Percentiles rank a stretch among this genome's conserved stretches.
Evolutionary conservation across 2,797 vertebrate genomes (phyloP).

Genomic region (Mallotus villosus): DNA sequence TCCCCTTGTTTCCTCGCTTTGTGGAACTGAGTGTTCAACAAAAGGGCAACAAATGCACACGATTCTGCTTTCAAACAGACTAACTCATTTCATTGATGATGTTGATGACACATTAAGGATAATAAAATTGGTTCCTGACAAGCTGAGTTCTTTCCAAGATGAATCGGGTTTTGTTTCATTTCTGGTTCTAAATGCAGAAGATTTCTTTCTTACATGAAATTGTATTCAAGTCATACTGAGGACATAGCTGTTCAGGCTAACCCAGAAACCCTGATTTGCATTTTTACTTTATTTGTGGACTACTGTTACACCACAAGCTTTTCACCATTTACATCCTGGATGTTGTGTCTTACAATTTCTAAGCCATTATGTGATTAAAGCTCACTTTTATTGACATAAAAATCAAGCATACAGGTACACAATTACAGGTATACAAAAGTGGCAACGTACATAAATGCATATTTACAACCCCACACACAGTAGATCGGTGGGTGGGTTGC

Average conservation of each 20-base stretch:
- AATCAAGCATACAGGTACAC: slow-evolving; percentile 16
- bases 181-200: neutral
- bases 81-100: slow-evolving; percentile 80
- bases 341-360: too few species aligned
- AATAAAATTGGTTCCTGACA: slow-evolving; percentile 80
- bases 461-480: slow-evolving; percentile 57
- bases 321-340: too few species aligned
- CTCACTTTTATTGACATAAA: neutral
- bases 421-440: neutral
- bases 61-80: slow-evolving; percentile 78
- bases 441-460: neutral
- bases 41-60: slow-evolving; percentile 79
- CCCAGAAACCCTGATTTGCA: too few species aligned
- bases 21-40: slow-evolving; percentile 85
- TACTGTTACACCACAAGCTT: too few species aligned
- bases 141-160: slow-evolving; percentile 75
- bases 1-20: slow-evolving; percentile 78
- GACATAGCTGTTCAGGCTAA: too few species aligned
- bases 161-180: slow-evolving; percentile 55
- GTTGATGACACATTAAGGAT: slow-evolving; percentile 76
- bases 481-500: neutral
- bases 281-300: too few species aligned
- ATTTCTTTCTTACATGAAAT: too few species aligned
- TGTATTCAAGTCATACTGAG: too few species aligned
- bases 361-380: neutral